Percentiles rank a stretch among this genome's conserved stretches.
Conservation (phyloP, 2,113 vertebrate genomes). For the Athene noctua region DNA sequence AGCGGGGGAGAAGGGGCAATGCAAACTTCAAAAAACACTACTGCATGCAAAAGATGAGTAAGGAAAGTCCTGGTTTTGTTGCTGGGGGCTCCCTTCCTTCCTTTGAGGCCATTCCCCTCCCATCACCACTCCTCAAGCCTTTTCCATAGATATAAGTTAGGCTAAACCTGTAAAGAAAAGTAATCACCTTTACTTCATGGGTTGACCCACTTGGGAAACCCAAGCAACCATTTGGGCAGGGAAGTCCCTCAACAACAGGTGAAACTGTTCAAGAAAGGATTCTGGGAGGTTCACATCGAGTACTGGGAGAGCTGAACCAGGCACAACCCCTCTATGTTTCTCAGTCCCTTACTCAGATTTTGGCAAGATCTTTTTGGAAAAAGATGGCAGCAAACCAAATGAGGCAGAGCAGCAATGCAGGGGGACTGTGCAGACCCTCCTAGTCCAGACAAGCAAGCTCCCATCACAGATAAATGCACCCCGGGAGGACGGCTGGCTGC, state of each 20-base stretch:
- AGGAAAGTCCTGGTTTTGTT: neutral
- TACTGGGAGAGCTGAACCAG: neutral
- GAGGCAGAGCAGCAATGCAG: neutral
- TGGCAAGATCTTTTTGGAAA: neutral
- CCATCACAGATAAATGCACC: neutral
- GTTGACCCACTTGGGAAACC: neutral
- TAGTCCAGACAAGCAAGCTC: neutral
- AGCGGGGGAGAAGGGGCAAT: neutral
- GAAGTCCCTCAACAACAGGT: neutral
- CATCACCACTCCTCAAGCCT: neutral
- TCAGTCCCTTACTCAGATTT: neutral
- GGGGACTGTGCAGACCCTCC: neutral
- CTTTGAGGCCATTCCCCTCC: neutral
- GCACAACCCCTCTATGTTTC: neutral
- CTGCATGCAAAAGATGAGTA: accelerated
- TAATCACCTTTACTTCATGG: neutral
- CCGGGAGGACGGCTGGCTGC: accelerated
- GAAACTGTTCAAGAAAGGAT: neutral
- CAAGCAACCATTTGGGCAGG: neutral
- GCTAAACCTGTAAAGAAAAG: neutral
- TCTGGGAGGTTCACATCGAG: neutral
- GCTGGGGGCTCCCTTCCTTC: neutral
- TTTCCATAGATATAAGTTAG: accelerated
- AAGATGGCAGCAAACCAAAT: neutral
- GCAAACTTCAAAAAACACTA: neutral